Evolutionary conservation across 2,888 invertebrate genomes (phyloP).

Genomic region (Pseudoips prasinana): DNA sequence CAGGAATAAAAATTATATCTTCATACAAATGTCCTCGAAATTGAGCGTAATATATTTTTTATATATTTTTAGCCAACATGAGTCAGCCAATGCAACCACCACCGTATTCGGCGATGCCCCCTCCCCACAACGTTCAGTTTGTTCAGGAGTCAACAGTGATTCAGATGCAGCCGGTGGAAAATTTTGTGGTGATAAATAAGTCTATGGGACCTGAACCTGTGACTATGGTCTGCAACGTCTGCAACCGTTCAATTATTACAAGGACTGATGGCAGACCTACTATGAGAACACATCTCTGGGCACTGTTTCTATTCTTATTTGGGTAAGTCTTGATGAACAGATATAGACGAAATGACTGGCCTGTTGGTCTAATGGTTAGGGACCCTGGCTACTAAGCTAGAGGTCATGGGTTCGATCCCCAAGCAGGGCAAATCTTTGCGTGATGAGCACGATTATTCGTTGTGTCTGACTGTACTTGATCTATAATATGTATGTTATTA

Average conservation of each 20-base stretch:
- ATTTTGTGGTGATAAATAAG: slow-evolving; percentile 10
- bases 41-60: too few relatives aligned
- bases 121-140: neutral
- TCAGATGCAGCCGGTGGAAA: slow-evolving; percentile 10
- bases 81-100: slow-evolving; percentile 13
- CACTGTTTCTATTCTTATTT: slow-evolving; percentile 5
- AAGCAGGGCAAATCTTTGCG: too few relatives aligned
- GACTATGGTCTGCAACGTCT: slow-evolving; percentile 67
- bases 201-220: slow-evolving; percentile 63
- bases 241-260: slow-evolving; percentile 53
- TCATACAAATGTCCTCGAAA: too few relatives aligned
- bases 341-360: too few relatives aligned
- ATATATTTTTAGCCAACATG: slow-evolving; percentile 14
- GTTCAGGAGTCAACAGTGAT: slow-evolving; percentile 8
- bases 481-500: too few relatives aligned
- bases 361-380: too few relatives aligned
- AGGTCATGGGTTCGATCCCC: too few relatives aligned
- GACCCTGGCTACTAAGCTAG: too few relatives aligned
- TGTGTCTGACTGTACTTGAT: too few relatives aligned
- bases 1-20: too few relatives aligned
- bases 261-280: slow-evolving; percentile 5
- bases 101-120: slow-evolving; percentile 6
- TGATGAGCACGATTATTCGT: too few relatives aligned
- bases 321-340: slow-evolving; percentile 23
- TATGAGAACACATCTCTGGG: slow-evolving; percentile 21